Base-by-base conservation (phyloP, 1,140 invertebrate genomes). In the Archivesica marissinica region DNA sequence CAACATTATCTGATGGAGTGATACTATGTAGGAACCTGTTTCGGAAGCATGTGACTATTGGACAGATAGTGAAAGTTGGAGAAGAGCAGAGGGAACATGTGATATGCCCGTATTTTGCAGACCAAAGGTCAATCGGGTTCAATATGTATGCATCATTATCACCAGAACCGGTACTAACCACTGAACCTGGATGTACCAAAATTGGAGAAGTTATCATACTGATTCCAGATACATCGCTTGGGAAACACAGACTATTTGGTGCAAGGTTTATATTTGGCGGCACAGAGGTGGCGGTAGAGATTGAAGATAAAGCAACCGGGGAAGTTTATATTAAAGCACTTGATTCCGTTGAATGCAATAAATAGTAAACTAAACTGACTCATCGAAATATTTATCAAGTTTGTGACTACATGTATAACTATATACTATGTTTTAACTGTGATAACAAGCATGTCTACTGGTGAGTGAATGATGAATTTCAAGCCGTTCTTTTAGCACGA, bases 231-330 rank as follows among this genome's bases (percentile, higher is more conserved):
- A 47, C 70, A 1, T 41, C 38, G 7, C 20, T 44, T 15, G 70
- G 70, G 4, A 41, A 28, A 47, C 7, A 20, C 11, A 44, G 70
- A 17, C 23, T 47, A 44, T 74, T 74, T 47, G 41, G 70, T 25
- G 41, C 33, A 15, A 74, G 15, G 9, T 74, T 74, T 47, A 47
- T 74, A 44, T 74, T 74, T 47, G 70, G 70, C 44, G 70, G 70
- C 44, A 47, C 72, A 52, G 72, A 75, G 28, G 38, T 75, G 1
- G 47, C 28, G 23, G 72, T 75, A 33, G 54, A 75, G n/a, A 25
- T 75, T n/a, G 72, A 52, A n/a, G 72, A 75, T 50, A 75, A 75
- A 30, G 47, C 30, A 28, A 52, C 72, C 0, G 47, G 30, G 11
- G 47, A 50, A 33, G 30, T 30, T 30, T 52, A 23, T 30, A 59